Evolutionary conservation across 2,113 vertebrate genomes (phyloP), one percentile per base, ranked within the genome.

Genomic region (Sturnus vulgaris): DNA sequence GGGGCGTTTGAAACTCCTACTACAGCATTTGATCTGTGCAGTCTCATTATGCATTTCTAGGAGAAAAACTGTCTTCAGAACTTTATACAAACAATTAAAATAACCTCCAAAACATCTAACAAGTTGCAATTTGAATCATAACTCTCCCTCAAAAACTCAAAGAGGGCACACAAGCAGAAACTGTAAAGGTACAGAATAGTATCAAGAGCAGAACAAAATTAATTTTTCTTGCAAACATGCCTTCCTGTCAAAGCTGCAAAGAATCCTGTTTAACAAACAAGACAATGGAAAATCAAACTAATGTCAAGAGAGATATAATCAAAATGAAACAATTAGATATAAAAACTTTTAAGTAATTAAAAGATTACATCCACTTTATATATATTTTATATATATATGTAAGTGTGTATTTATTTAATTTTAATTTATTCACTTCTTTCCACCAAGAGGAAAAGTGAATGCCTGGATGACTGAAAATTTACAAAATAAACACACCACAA

Each of bases 231-330:
- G 25, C 35, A 71, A 66, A 53, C 12, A 22, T 19, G 25, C 21
- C 27, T 56, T 60, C 50, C 70, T 78, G 82, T 85, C 76, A 90
- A 37, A 77, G 75, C 57, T 84, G 57, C 44, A 75, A 75, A 60
- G n/a, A 81, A 50, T 46, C 66, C 24, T 72, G 55, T 52, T 83
- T 86, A 91, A 73, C 40, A 90, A 92, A 78, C 44, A 88, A 65
- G 21, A 68, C 33, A 33, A 94, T 42, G 28, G 68, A 68, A 87
- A 97, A 95, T 64, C 78, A 88, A 95, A 89, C 53, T 82, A 82
- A 85, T 50, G 53, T 78, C 64, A 76, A 87, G 70, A 96, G 65
- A 89, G 35, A 68, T 8, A 78, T 4, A 39, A 77, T 25, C 46
- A 76, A 86, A 69, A 71, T 30, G 1, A 75, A 90, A 53, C 31